Percentiles rank a stretch among this genome's conserved stretches.
Evolutionary conservation across 1,140 invertebrate genomes (phyloP).

Genomic region (Eriocheir sinensis): DNA sequence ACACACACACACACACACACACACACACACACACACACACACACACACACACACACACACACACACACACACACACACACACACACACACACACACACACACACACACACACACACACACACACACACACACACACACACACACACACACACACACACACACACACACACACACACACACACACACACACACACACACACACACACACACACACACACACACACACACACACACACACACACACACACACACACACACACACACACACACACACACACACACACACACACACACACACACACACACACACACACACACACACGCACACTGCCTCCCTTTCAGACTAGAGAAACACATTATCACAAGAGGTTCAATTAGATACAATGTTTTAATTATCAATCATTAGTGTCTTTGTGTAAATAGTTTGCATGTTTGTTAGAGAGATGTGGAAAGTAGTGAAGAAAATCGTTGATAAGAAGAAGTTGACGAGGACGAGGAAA

Average conservation of each 20-base stretch:
- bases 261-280: conserved; percentile 61
- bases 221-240: conserved; percentile 57
- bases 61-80: not conserved
- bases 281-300: conserved; percentile 65
- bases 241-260: conserved; percentile 45
- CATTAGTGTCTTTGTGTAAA: too few relatives aligned
- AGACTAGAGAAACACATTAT: too few relatives aligned
- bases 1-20: too few relatives aligned
- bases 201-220: conserved; percentile 31
- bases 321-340: not conserved
- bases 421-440: not conserved
- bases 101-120: conserved; percentile 48
- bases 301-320: conserved; percentile 58
- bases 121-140: conserved; percentile 51
- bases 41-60: conserved; percentile 37
- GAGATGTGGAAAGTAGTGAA: not conserved
- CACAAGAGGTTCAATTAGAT: too few relatives aligned
- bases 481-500: too few relatives aligned
- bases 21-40: conserved; percentile 35
- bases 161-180: conserved; percentile 66
- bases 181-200: not conserved
- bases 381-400: too few relatives aligned
- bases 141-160: conserved; percentile 65
- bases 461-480: too few relatives aligned
- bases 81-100: conserved; percentile 56